Evolutionary conservation across 2,888 invertebrate genomes (phyloP), one percentile per base, ranked within the genome.

Genomic region (Sturmia bella): DNA sequence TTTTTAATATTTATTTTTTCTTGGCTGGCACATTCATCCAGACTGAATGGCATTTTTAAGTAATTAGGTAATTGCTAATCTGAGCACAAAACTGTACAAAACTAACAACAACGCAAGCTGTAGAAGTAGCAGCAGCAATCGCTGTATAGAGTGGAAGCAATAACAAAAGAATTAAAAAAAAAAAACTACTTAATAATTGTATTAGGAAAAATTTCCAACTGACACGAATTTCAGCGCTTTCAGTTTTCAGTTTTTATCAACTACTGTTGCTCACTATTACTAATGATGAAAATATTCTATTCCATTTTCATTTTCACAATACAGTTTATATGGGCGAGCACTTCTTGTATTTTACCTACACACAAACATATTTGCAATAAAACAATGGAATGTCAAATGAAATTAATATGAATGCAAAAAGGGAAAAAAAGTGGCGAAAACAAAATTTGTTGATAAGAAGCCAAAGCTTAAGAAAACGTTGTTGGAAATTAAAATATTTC

Each of bases 51-150:
- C 80, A 80, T 80, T 80, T 72, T 75, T 66, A 72, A 72, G 54
- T 80, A 80, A 80, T 86, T 87, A 86, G 87, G 86, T 85, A 85
- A 86, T 86, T 85, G 76, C 78, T 79, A 69, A 79, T 75, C 79
- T 72, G 43, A 78, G 66, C 72, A 68, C 72, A 75, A 70, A 63
- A 48, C 32, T 73, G 43, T 68, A 17, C 73, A 59, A 68, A 41
- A 54, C 39, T 43, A 48, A 21, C 41, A 76, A n/a, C 59, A 54
- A 32, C 4, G 52, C 43, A 54, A 17, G 54, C 61, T 39, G 0
- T 17, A 64, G 39, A 27, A 41, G 50, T 37, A 56, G n/a, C 39
- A 68, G 27, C n/a, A 56, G 56, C 50, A 61, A n/a, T 5, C 39
- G 43, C 59, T 45, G 21, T 9, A 69, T n/a, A 27, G 2, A 56